Evolutionary conservation across 2,888 invertebrate genomes (phyloP), one percentile per base, ranked within the genome.

Genomic region (Drosophila macrothrix): DNA sequence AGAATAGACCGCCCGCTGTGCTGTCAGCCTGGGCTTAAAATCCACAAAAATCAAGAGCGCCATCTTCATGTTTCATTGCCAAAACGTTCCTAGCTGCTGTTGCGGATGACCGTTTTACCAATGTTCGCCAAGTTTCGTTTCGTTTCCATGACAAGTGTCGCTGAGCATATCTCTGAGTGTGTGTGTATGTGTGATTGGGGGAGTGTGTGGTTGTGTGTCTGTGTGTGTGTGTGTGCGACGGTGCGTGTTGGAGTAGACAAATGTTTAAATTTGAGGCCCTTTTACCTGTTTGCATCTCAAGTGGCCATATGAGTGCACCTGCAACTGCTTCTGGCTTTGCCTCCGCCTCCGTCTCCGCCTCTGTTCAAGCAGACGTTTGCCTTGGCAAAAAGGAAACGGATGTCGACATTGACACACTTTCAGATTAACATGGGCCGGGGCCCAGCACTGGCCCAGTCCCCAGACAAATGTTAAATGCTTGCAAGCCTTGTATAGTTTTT

Each of bases 21-120:
- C 61, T 54, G 50, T 59, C 80, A 41, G 68, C 67, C 69, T 43
- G 28, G 9, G 46, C 59, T 50, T 58, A 65, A 58, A 62, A 53
- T 41, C 43, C 35, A 35, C 29, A 46, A 52, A 61, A n/a, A 49
- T 31, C 29, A 29, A 58, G 35, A 19, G 10, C 22, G 43, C 53
- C 54, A 67, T 71, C 61, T 53, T 67, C 60, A 37, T 85, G 83
- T 83, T 84, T 55, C 80, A 61, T 54, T 73, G 68, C 62, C 83
- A 78, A 60, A 78, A 64, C 54, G 67, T 83, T 76, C 58, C 53
- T 52, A 19, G 63, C 71, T 37, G 54, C 73, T 53, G 56, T 92
- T 91, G 91, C 91, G 83, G 91, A 91, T 91, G 91, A 90, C 92
- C 91, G 73, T 90, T 88, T 88, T 90, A 91, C 91, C 92, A 91